A percentile compares a stretch with the other conserved stretches of the same genome.
Evolutionary conservation across 1,140 invertebrate genomes (phyloP).

Genomic region (Dinoponera quadriceps): DNA sequence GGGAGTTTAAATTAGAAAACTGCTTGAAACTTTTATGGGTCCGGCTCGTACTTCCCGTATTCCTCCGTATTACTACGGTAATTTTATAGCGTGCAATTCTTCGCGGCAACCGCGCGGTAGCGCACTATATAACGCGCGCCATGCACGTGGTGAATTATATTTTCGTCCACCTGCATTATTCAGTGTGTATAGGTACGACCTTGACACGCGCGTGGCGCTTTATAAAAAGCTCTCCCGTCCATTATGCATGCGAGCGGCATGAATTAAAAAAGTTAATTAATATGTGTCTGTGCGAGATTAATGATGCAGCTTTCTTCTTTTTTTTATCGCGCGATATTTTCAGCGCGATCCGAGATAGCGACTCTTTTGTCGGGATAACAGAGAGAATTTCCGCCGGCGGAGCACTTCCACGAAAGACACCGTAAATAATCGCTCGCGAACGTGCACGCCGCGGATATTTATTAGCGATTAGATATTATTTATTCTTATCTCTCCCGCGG

Average conservation of each 20-base stretch:
- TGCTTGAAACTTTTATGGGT: conserved; percentile 66
- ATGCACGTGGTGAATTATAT: conserved; percentile 46
- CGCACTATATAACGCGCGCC: conserved; percentile 46
- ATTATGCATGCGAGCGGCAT: conserved; percentile 27
- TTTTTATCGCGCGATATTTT: background rate
- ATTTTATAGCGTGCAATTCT: conserved; percentile 63
- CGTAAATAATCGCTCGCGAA: conserved; percentile 7
- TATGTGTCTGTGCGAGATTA: conserved; percentile 42
- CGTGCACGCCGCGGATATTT: background rate
- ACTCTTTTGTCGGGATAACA: background rate
- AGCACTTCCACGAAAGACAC: background rate
- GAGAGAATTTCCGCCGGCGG: background rate
- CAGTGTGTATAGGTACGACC: conserved; percentile 25
- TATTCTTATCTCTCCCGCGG: conserved; percentile 1
- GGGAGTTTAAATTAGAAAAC: conserved; percentile 68
- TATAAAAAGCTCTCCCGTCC: conserved; percentile 42
- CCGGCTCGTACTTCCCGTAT: conserved; percentile 35
- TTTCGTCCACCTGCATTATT: conserved; percentile 45
- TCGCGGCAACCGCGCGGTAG: conserved; percentile 56
- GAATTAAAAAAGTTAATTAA: conserved; percentile 55
- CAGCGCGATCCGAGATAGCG: background rate
- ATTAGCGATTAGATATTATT: conserved; percentile 31
- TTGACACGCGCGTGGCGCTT: conserved; percentile 2
- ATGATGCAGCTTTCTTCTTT: background rate
- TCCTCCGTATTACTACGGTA: conserved; percentile 42